Evolutionary conservation across 2,113 vertebrate species (phyloP), one percentile per base, ranked within the genome.

Genomic region (Nematolebias whitei): DNA sequence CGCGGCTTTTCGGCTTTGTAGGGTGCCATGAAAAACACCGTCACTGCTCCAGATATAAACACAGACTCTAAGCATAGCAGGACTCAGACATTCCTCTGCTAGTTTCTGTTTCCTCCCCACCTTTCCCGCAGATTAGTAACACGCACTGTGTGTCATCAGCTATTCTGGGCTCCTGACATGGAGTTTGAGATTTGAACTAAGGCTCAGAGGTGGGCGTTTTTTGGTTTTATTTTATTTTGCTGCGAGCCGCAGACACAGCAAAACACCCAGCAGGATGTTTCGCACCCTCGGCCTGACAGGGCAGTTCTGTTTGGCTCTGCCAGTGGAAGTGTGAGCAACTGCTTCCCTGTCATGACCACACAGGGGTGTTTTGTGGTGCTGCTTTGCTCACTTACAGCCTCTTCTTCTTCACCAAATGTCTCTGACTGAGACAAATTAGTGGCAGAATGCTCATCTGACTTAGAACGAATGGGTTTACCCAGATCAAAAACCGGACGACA

Each of bases 71-170:
- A 24, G 61, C 58, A 49, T 26, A 73, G 70, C 78, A 53, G 61
- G 1, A 1, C 41, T 35, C 10, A 29, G 51, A 70, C 49, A 41
- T 74, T 78, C 54, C 40, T 12, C 69, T 22, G 32, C 45, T 15
- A 7, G 53, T 44, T 47, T 43, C 52, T 63, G 14, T 69, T 40
- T 61, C 61, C 55, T 76, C 55, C 18, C 65, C 70, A 62, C 58
- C 61, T 73, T 84, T 81, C 70, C 58, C 63, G 18, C 78, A 74
- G 80, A 82, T 82, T 71, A 83, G 82, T 82, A 83, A 82, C 84
- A 66, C 56, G 53, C 51, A 20, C 59, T 2, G 13, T 72, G 72
- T 68, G 78, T 69, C 79, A 73, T 63, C 67, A 20, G 68, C 82
- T 87, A 81, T 76, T 87, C 75, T 83, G 51, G 70, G 83, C 75